Base-by-base conservation (phyloP, 2,888 invertebrate species). In the Petrolisthes manimaculis region DNA sequence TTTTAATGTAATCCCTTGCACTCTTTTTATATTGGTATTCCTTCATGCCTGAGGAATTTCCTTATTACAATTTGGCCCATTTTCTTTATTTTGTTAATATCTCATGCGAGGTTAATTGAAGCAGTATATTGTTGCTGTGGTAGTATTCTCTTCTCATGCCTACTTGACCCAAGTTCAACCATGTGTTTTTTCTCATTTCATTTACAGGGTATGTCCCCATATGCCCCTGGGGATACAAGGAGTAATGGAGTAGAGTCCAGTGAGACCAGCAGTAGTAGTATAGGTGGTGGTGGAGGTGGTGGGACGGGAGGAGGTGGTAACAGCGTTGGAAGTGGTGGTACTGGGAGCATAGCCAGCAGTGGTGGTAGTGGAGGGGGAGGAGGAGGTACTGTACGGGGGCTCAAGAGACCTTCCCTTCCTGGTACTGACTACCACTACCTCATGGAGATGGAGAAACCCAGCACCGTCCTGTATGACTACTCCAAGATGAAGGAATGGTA, bases 401-500 rank as follows among this genome's bases (percentile, higher is more conserved):
- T 88, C 67, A 86, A 89, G 86, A 81, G 87, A 84, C 91, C 89
- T 21, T 83, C 86, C 37, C 79, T 91, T 18, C 89, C 92, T 71
- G 86, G 89, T 84, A 84, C 83, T 9, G 89, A 91, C 86, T 89
- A 89, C 91, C 93, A 94, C 93, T 84, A 92, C 93, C 90, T 94
- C 93, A 56, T 94, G 93, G 92, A 94, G 54, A 69, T 80, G 51
- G 89, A 89, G 78, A 88, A 88, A 51, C 87, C 87, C 71, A 86
- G 87, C 93, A 92, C 89, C 91, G 79, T 93, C 94, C 95, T 98
- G 37, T 98, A 98, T 93, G 97, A 98, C 93, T 97, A 97, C 94
- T 95, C 96, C 91, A 95, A 96, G 92, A 95, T 97, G 92, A 95
- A 96, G 93, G 96, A 96, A 77, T 97, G 97, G 97, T 96, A 67